Evolutionary conservation across 2,888 invertebrate genomes (phyloP), one percentile per base, ranked within the genome.

Genomic region (Folsomia manolachei): DNA sequence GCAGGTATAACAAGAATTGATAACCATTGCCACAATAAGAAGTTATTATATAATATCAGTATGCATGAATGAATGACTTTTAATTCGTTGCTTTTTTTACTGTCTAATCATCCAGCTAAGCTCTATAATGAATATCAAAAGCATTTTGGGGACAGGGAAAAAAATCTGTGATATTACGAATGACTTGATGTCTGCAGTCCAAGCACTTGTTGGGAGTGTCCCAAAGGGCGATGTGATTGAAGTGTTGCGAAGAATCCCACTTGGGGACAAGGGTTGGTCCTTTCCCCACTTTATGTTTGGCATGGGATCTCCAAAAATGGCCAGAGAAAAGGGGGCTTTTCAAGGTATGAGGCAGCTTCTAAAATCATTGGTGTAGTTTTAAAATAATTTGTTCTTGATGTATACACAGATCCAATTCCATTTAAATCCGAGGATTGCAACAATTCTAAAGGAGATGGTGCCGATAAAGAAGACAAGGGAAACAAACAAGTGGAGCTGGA

Each of bases 251-350:
- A 51, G 69, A 65, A 67, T 74, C 18, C 78, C 78, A 0, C 63
- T 27, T 14, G 51, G 68, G 25, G 27, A 65, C 4, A 72, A 72
- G 11, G 71, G 72, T n/a, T 75, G 66, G 61, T 76, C 76, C 7
- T 78, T 78, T 53, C 73, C 78, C 1, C 78, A 78, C 62, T 78
- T 78, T 27, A 76, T 78, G 78, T 75, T 75, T 53, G 74, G 70
- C 39, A 70, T 76, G 67, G 78, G 76, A 1, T 74, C 71, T 24
- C 74, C 74, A 19, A 1, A 25, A 19, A 71, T 70, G 23, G 78
- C 78, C 4, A 69, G 68, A 51, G 72, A 63, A 60, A 73, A 71
- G 39, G 71, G 74, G 9, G 60, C 71, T 1, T 24, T 76, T 1
- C 68, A 67, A 62, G 63, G 72, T 71, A 56, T 25, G 18, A n/a